Base-by-base conservation (phyloP, 2,888 invertebrate species). In the Zygaena filipendulae region DNA sequence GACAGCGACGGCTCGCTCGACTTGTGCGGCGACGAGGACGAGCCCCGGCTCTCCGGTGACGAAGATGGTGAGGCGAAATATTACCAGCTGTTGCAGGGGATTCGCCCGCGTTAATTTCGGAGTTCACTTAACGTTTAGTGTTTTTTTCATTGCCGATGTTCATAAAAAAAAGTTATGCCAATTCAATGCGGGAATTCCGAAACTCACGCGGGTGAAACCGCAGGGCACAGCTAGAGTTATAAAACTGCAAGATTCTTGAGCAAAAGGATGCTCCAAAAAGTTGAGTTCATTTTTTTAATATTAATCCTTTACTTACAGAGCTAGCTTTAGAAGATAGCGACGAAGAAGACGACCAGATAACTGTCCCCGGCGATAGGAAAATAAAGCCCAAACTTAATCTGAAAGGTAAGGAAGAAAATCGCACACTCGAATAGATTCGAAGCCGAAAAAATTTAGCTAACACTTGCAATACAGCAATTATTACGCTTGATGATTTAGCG, bases 11-110 rank as follows among this genome's bases (percentile, higher is more conserved):
- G 64, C 0, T 81, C n/a, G n/a, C n/a, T n/a, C n/a, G n/a, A n/a
- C n/a, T 68, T 77, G 27, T 69, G 71, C 0, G 75, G 52, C 3
- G 77, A 72, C 45, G 75, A 77, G 11, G 67, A 72, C 4, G 77
- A 75, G 36, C 75, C 71, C 0, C 49, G 42, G 0, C 40, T 77
- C 1, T 72, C 69, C n/a, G 69, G 59, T 2, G 80, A 79, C 21
- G 79, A 79, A 33, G 71, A 74, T 35, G 81, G 77, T 62, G 58
- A 52, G 45, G 5, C 4, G 18, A n/a, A n/a, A n/a, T n/a, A n/a
- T n/a, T n/a, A n/a, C n/a, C n/a, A n/a, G n/a, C n/a, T n/a, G n/a
- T n/a, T n/a, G n/a, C n/a, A n/a, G n/a, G n/a, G n/a, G n/a, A n/a
- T n/a, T n/a, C n/a, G n/a, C n/a, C n/a, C n/a, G n/a, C n/a, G n/a